Conservation (phyloP, 2,797 vertebrate species). For the Peromyscus attwateri region DNA sequence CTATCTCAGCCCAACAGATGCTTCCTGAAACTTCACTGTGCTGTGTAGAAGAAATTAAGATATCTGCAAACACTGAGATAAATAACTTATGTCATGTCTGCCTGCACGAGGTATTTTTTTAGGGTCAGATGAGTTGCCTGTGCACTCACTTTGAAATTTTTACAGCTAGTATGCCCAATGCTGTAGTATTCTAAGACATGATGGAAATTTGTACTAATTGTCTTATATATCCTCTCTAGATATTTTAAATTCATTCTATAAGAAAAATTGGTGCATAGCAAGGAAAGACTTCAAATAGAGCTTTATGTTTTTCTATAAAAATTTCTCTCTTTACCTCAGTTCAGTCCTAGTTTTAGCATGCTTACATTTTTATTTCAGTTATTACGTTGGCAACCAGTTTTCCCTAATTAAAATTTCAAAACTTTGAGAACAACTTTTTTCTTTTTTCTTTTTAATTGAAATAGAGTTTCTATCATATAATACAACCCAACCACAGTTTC, state of each 20-base stretch:
- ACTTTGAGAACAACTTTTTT: background rate
- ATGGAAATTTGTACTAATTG: background rate
- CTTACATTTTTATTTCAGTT: background rate
- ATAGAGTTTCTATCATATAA: background rate
- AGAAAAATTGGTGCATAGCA: background rate
- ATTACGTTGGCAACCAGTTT: background rate
- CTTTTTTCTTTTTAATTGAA: background rate
- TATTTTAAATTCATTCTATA: background rate
- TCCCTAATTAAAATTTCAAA: constrained; percentile 37
- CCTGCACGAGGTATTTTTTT: background rate
- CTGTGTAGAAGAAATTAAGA: background rate
- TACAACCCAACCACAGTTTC: background rate
- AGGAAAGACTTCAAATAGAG: background rate
- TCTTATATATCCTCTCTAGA: background rate
- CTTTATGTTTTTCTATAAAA: background rate
- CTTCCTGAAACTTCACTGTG: background rate
- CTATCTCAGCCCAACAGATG: background rate
- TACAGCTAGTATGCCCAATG: background rate
- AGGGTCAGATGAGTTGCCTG: background rate
- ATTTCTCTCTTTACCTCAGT: background rate
- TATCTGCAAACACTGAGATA: background rate
- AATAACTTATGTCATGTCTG: background rate
- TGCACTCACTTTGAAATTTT: background rate
- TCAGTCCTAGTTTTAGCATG: background rate
- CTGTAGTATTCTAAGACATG: background rate